Base-by-base conservation (phyloP, 2,797 vertebrate genomes). In the Aldrovandia affinis region DNA sequence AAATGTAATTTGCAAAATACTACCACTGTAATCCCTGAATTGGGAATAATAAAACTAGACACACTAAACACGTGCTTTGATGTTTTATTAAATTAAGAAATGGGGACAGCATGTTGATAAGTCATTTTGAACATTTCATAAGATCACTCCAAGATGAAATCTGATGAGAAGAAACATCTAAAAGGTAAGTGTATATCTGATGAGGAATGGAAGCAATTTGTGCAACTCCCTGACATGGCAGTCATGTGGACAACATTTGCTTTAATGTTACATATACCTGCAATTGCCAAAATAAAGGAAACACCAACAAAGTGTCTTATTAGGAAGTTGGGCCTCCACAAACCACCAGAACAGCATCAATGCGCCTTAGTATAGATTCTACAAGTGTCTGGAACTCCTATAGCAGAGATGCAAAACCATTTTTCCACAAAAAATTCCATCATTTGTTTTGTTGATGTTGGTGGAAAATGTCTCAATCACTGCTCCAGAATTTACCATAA, bases 21-120 rank as follows among this genome's bases (percentile, higher is more conserved):
- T 94, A 95, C 94, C 93, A 95, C 92, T 95, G 94, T 95, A 94
- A 95, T 93, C 93, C 93, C 91, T 90, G 84, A 88, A 83, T 87
- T 91, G 93, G 92, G 92, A 94, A 90, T 95, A 96, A 95, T 96
- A 96, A 96, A 96, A 95, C 91, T 95, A 95, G 91, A 93, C 91
- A 91, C 91, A 94, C 94, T 95, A 93, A 80, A 83, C 20, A 30
- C 28, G 22, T 84, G 79, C 78, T 82, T 65, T 84, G 28, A 57
- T 65, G 80, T 18, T 54, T 81, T 47, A 36, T 65, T 82, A 2
- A 44, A 73, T 39, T 3, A 39, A 5, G 39, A 44, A 44, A 5
- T 39, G 1, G 33, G 14, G 30, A 68, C 3, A 70, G 10, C 20
- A 77, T 77, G 22, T 5, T 22, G 33, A 73, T 14, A 39, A 39